These are phyloP conservation scores for Podilymbus podiceps DNA, from an alignment of 2,113 vertebrate species.

Conservation along the genomic window DNA sequence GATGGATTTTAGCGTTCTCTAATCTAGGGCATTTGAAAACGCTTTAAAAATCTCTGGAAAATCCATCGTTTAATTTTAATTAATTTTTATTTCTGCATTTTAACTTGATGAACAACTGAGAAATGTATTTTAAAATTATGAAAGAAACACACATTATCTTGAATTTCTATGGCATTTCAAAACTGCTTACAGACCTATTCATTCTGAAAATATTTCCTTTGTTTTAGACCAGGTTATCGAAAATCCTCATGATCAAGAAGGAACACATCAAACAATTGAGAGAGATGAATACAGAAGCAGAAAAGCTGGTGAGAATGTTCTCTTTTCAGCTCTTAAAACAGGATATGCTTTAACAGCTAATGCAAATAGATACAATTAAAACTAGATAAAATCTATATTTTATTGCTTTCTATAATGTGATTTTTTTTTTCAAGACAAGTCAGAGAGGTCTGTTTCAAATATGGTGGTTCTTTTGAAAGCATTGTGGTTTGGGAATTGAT, in stretches of 20 bases:
- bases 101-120: background rate
- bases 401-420: background rate
- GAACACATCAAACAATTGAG: constrained; percentile 96
- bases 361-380: background rate
- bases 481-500: background rate
- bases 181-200: background rate
- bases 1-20: background rate
- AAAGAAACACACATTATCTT: background rate
- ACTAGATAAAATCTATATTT: background rate
- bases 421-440: background rate
- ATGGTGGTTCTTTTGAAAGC: background rate
- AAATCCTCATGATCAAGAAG: constrained; percentile 99
- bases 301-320: constrained; percentile 88
- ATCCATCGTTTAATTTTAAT: background rate
- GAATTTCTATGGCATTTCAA: background rate
- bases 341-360: background rate
- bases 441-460: background rate
- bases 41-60: constrained; percentile 13
- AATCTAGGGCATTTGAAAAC: constrained; percentile 5
- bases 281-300: constrained; percentile 98
- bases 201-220: constrained; percentile 56
- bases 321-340: constrained; percentile 17
- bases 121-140: background rate
- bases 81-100: constrained; percentile 8
- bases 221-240: constrained; percentile 91